phyloP scores from a whole-genome alignment of 2,113 vertebrate genomes.

The Lamprotornis superbus region DNA sequence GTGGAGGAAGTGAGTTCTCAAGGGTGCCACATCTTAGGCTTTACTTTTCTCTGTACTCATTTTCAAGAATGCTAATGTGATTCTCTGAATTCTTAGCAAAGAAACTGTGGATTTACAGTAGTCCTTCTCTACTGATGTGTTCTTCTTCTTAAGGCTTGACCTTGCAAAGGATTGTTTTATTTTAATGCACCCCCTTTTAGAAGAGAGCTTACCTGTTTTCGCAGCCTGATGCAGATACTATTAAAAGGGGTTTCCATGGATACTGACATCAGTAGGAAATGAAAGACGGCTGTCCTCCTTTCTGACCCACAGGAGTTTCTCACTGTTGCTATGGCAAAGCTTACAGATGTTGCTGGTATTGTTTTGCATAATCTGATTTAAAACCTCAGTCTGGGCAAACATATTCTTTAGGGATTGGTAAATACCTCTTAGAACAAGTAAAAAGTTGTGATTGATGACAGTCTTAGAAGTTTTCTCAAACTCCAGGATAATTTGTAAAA shows the following conservation, averaged over 20 bases:
- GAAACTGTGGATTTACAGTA: slow-evolving; percentile 60
- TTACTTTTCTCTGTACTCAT: not conserved
- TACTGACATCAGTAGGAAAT: slow-evolving; percentile 58
- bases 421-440: not conserved
- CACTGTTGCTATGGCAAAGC: slow-evolving; percentile 54
- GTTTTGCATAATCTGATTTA: slow-evolving; percentile 9
- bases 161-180: slow-evolving; percentile 63
- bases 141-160: slow-evolving; percentile 67
- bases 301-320: slow-evolving; percentile 68
- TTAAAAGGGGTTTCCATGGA: slow-evolving; percentile 76
- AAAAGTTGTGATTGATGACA: not conserved
- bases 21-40: slow-evolving; percentile 41
- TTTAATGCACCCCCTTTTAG: slow-evolving; percentile 65
- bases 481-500: not conserved
- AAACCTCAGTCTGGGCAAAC: not conserved
- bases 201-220: slow-evolving; percentile 71
- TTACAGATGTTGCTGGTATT: slow-evolving; percentile 15
- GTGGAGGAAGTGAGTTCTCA: slow-evolving; percentile 41
- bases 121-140: slow-evolving; percentile 48
- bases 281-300: slow-evolving; percentile 67
- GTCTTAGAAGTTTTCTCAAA: not conserved
- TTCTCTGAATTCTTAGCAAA: slow-evolving; percentile 62
- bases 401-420: not conserved
- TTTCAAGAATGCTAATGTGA: slow-evolving; percentile 45
- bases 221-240: slow-evolving; percentile 54